Evolutionary conservation across 2,888 invertebrate species (phyloP).

Genomic region (Ptychoptera contaminata): DNA sequence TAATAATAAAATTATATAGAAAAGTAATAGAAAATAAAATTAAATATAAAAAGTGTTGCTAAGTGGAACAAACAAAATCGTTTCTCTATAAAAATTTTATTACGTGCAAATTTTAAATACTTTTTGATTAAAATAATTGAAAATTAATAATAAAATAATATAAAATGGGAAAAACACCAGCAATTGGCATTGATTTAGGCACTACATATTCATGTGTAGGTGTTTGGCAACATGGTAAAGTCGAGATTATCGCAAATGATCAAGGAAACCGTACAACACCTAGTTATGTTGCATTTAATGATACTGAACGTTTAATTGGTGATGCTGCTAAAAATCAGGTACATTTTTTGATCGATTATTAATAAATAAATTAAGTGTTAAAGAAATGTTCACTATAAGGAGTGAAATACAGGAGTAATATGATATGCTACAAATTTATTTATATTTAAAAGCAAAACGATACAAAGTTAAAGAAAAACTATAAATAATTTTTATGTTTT

Average conservation of each 20-base stretch:
- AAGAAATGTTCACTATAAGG: neutral
- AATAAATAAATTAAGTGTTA: neutral
- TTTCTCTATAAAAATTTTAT: too few species aligned
- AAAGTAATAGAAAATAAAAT: too few species aligned
- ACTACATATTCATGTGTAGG: slow-evolving; percentile 80
- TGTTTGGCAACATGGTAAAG: slow-evolving; percentile 69
- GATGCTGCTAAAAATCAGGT: slow-evolving; percentile 80
- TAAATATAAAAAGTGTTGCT: too few species aligned
- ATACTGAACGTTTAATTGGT: slow-evolving; percentile 67
- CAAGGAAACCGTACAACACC: slow-evolving; percentile 80
- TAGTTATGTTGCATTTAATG: slow-evolving; percentile 76
- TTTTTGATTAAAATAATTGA: too few species aligned
- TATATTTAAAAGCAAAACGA: too few species aligned
- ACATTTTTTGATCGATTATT: slow-evolving; percentile 1
- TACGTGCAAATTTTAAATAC: too few species aligned
- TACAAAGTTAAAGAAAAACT: too few species aligned
- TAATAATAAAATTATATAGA: too few species aligned
- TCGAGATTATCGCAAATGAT: slow-evolving; percentile 76
- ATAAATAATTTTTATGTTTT: too few species aligned
- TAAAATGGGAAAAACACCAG: slow-evolving; percentile 33
- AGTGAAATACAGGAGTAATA: too few species aligned
- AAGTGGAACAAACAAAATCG: too few species aligned
- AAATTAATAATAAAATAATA: slow-evolving; percentile 1
- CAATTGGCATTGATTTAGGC: slow-evolving; percentile 69
- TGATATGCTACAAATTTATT: too few species aligned